phyloP scores from a whole-genome alignment of 37 sponge, comb jelly and placozoan genomes.

The Sycon ciliatum region DNA sequence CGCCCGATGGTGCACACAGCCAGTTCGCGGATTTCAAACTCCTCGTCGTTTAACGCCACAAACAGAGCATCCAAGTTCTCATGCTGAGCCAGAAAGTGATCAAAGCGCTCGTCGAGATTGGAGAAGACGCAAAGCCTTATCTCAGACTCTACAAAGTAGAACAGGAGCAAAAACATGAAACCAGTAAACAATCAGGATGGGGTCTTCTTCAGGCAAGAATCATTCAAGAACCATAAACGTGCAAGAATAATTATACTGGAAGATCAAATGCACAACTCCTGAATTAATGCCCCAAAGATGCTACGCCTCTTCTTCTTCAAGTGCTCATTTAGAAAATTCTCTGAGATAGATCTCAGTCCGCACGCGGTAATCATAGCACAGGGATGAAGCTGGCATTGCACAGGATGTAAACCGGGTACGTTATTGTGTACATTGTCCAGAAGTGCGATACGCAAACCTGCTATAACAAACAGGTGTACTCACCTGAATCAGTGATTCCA shows the following conservation, averaged over 20 bases:
- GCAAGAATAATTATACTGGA: no score
- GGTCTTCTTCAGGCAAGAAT: background rate
- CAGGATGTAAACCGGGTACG: no score
- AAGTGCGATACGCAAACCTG: background rate
- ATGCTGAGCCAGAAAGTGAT: constrained; percentile 78
- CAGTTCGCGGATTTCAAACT: constrained; percentile 66
- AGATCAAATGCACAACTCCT: no score
- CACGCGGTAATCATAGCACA: no score
- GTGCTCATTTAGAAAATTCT: constrained; percentile 14
- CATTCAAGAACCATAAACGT: no score
- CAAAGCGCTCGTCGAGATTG: constrained; percentile 58
- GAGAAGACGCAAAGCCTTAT: constrained; percentile 66
- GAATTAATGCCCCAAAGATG: background rate
- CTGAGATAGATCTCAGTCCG: no score
- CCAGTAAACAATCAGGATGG: background rate
- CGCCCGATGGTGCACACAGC: constrained; percentile 81
- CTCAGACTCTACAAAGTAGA: constrained; percentile 71
- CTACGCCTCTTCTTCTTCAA: constrained; percentile 1
- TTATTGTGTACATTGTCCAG: background rate
- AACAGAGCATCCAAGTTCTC: constrained; percentile 73
- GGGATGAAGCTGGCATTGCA: no score
- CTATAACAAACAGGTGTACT: no score
- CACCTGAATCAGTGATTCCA: constrained; percentile 76
- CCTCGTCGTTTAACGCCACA: constrained; percentile 81
- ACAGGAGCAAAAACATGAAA: background rate